Percentiles rank a stretch among this genome's conserved stretches.
Conservation (phyloP, 2,888 invertebrate species). For the Anorthoa munda region DNA sequence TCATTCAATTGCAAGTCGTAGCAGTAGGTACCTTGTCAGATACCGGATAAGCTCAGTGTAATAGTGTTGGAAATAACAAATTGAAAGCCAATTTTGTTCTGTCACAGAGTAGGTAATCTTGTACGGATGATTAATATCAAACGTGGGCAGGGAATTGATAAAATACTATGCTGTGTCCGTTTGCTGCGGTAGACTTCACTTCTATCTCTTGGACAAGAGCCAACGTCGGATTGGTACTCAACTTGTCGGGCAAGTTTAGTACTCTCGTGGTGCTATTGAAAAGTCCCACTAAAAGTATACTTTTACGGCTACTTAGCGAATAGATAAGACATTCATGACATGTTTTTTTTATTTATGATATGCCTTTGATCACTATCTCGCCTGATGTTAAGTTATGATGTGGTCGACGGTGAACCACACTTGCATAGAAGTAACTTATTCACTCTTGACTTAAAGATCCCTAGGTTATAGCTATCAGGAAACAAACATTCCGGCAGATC, state of each 20-base stretch:
- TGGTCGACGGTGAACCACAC: too few relatives aligned
- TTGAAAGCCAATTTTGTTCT: conserved; percentile 11
- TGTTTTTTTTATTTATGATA: too few relatives aligned
- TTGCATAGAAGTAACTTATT: too few relatives aligned
- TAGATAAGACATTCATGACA: too few relatives aligned
- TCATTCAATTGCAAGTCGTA: not conserved
- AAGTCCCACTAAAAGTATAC: conserved; percentile 69
- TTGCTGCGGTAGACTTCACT: conserved; percentile 68
- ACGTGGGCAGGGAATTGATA: conserved; percentile 64
- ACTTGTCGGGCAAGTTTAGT: conserved; percentile 76
- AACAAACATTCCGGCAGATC: too few relatives aligned
- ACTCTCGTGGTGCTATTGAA: conserved; percentile 70
- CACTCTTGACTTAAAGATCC: too few relatives aligned
- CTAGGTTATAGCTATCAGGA: too few relatives aligned
- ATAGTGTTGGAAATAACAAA: not conserved
- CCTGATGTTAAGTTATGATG: too few relatives aligned
- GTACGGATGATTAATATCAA: conserved; percentile 53
- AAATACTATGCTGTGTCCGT: conserved; percentile 62
- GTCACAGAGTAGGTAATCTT: conserved; percentile 35
- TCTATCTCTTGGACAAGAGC: conserved; percentile 81
- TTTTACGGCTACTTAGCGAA: conserved; percentile 48
- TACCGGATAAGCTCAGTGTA: not conserved
- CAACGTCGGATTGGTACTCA: conserved; percentile 78
- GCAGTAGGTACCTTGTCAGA: too few relatives aligned
- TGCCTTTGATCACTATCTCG: too few relatives aligned